phyloP scores from a whole-genome alignment of 2,797 vertebrate species.

The Galaxias olidus region DNA sequence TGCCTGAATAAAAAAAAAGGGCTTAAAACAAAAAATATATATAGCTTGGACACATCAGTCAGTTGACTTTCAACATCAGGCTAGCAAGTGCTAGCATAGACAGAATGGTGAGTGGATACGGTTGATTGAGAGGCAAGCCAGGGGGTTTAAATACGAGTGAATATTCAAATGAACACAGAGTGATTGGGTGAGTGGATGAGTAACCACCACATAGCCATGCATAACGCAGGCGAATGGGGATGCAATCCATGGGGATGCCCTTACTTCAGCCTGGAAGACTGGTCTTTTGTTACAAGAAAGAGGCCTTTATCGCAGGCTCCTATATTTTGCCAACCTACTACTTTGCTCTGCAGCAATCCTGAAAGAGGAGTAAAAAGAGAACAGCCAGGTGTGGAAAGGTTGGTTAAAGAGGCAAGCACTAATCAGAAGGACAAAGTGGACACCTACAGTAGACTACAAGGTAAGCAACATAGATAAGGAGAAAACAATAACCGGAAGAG shows the following conservation, averaged over 20 bases:
- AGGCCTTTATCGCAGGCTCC: conserved; percentile 93
- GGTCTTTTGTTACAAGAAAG: conserved; percentile 78
- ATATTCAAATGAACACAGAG: conserved; percentile 32
- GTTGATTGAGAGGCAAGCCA: conserved; percentile 45
- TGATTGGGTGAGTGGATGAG: conserved; percentile 32
- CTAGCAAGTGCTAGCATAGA: conserved; percentile 25
- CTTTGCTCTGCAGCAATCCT: conserved; percentile 99
- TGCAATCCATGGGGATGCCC: conserved; percentile 75
- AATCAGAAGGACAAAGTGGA: conserved; percentile 39
- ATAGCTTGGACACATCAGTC: conserved; percentile 15
- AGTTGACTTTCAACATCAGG: conserved; percentile 33
- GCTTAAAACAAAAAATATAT: conserved; percentile 42
- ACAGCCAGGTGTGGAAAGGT: conserved; percentile 57
- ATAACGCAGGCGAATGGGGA: conserved; percentile 59
- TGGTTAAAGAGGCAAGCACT: conserved; percentile 62
- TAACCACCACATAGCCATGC: conserved; percentile 71
- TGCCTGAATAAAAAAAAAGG: conserved; percentile 2
- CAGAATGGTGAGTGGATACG: conserved; percentile 10
- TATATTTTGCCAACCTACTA: conserved; percentile 99
- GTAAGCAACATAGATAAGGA: conserved; percentile 29
- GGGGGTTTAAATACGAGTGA: conserved; percentile 22
- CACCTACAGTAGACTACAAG: conserved; percentile 24
- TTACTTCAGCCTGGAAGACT: conserved; percentile 87
- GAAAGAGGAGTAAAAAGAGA: conserved; percentile 81
- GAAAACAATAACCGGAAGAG: neutral